Evolutionary conservation across 2,888 invertebrate genomes (phyloP).

Genomic region (Drosophila algonquin): DNA sequence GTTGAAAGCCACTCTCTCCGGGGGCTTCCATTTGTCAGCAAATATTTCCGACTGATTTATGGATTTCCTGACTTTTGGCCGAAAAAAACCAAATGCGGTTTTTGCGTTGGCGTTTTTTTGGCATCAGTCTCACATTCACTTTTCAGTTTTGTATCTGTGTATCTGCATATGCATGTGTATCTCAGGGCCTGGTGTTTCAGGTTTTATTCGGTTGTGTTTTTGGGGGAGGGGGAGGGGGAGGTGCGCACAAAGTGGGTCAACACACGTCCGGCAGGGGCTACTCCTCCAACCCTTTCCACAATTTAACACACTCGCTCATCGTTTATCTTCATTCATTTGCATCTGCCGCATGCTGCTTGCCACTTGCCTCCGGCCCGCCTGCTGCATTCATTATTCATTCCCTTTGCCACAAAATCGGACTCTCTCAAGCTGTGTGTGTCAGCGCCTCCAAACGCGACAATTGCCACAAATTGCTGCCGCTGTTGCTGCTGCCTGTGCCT

Average conservation of each 20-base stretch:
- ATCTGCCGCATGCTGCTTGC: conserved; percentile 43
- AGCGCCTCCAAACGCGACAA: conserved; percentile 60
- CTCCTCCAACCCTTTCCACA: conserved; percentile 2
- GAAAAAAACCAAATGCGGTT: neutral
- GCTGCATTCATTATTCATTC: conserved; percentile 40
- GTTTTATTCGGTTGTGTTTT: conserved; percentile 21
- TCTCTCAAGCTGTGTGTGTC: conserved; percentile 52
- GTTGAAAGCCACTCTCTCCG: conserved; percentile 23
- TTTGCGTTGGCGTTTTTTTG: conserved; percentile 45
- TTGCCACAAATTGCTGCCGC: conserved; percentile 71
- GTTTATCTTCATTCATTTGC: conserved; percentile 66
- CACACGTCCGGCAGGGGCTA: conserved; percentile 59
- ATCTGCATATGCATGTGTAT: conserved; percentile 18
- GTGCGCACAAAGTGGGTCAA: conserved; percentile 63
- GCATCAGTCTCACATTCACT: conserved; percentile 45
- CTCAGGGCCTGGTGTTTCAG: conserved; percentile 9
- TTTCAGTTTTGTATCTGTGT: conserved; percentile 23
- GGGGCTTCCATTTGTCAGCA: conserved; percentile 32
- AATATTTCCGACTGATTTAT: conserved; percentile 38
- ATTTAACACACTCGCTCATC: conserved; percentile 57
- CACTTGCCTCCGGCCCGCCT: conserved; percentile 17
- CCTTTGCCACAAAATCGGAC: neutral
- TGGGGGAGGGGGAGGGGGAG: neutral
- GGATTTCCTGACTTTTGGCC: conserved; percentile 9
- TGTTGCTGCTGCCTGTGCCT: conserved; percentile 9